These are phyloP conservation scores for Sibirionetta formosa DNA, from an alignment of 2,797 vertebrate genomes.

Conservation along the genomic window DNA sequence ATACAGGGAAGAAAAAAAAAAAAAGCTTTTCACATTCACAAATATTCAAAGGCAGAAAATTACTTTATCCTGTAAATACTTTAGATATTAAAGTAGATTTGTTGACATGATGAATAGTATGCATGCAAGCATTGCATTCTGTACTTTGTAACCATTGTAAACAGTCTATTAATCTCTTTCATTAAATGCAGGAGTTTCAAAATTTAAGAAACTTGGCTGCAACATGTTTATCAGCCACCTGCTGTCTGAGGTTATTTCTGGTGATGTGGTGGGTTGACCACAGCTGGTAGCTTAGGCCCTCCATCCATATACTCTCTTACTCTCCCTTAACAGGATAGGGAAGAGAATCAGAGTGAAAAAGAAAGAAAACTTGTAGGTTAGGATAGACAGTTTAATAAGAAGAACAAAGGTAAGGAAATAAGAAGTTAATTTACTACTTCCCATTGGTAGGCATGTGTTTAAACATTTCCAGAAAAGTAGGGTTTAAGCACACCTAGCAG, in stretches of 20 bases:
- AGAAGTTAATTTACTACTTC: not conserved
- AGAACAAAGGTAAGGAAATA: not conserved
- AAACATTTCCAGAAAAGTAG: not conserved
- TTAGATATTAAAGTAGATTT: not conserved
- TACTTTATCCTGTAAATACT: not conserved
- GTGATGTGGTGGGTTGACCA: not conserved
- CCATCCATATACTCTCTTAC: not conserved
- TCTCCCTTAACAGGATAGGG: fast-evolving
- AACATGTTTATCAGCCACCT: not conserved
- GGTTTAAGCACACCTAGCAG: fast-evolving
- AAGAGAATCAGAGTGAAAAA: not conserved
- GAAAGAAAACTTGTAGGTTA: not conserved
- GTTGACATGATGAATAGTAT: slow-evolving; percentile 14
- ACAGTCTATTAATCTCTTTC: slow-evolving; percentile 12
- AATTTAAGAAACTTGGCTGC: not conserved
- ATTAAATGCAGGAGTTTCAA: not conserved
- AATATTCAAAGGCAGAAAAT: slow-evolving; percentile 12
- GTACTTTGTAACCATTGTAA: not conserved
- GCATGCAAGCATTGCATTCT: not conserved
- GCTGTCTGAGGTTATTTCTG: not conserved
- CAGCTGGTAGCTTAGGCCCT: not conserved
- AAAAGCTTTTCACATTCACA: not conserved
- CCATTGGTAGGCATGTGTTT: not conserved
- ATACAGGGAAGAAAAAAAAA: not conserved
- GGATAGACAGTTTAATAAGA: not conserved